Evolutionary conservation across 2,888 invertebrate genomes (phyloP).

Genomic region (Rotaria sp.): DNA sequence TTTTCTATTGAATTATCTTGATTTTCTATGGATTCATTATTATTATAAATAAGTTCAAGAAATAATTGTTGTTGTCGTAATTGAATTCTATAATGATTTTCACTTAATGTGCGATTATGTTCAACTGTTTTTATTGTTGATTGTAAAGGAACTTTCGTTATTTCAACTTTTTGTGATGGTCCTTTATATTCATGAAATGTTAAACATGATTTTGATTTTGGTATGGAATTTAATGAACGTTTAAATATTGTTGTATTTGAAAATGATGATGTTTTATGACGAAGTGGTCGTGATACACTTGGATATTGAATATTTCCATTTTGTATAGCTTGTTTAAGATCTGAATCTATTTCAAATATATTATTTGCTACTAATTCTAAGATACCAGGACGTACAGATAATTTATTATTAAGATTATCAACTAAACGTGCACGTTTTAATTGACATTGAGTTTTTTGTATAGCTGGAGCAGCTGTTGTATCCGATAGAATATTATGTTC

Average conservation of each 20-base stretch:
- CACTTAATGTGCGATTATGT: not conserved
- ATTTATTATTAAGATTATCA: constrained; percentile 87
- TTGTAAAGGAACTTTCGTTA: not conserved
- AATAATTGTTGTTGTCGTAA: constrained; percentile 23
- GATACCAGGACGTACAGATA: constrained; percentile 90
- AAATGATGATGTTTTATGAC: not conserved
- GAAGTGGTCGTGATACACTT: not conserved
- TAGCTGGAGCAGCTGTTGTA: constrained; percentile 72
- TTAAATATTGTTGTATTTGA: not conserved
- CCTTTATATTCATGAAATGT: constrained; percentile 40
- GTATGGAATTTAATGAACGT: not conserved
- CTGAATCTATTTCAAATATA: constrained; percentile 62
- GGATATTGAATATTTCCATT: not conserved
- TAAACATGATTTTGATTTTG: constrained; percentile 27
- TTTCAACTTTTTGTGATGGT: constrained; percentile 35
- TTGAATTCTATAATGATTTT: not conserved
- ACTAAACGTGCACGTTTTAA: constrained; percentile 86
- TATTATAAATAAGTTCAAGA: not conserved
- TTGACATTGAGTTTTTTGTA: constrained; percentile 92
- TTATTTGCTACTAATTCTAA: constrained; percentile 93
- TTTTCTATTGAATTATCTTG: not conserved
- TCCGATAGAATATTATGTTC: constrained; percentile 80
- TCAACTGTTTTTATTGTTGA: not conserved
- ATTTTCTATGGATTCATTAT: not conserved
- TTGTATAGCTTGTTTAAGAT: constrained; percentile 19